Evolutionary conservation across 2,113 vertebrate genomes (phyloP), one percentile per base, ranked within the genome.

Genomic region (Probosciger aterrimus): DNA sequence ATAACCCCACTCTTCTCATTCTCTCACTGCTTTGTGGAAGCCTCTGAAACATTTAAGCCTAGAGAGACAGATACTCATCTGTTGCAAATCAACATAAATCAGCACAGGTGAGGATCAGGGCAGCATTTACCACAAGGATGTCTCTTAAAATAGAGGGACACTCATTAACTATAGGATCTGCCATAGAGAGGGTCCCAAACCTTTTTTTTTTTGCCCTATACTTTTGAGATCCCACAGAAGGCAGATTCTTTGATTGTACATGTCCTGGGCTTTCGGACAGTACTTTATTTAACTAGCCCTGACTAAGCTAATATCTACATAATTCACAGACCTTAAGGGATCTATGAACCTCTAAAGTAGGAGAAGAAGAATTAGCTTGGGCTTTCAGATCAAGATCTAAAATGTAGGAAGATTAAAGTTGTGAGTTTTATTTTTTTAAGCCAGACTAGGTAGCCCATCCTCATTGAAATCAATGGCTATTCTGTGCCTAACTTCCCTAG

Each of bases 401-500:
- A 78, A 69, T 59, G 35, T 1, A 65, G 53, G 43, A 77, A 90
- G 49, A 81, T 53, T 73, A 60, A 82, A 93, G 37, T 2, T 49
- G 41, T 82, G 44, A 79, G 14, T 46, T 68, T 63, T 14, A 30
- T 50, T 92, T 82, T 79, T 44, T 52, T 69, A 78, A 77, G 2
- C 27, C 44, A 59, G 25, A 37, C 18, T 43, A 69, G 22, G 23
- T 52, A 47, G 55, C 50, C 47, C 15, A 23, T 74, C 88, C 35
- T 75, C 73, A 55, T 55, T 52, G 55, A 91, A 79, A 81, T 44
- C 2, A 0, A 55, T 18, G 77, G 59, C 25, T 88, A n/a, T 81
- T 92, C 75, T 27, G 22, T 37, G n/a, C 74, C 44, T 92, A 19
- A 96, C 95, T 95, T 93, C 91, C 86, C 88, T 27, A 88, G 71